Conservation (phyloP, 2,113 vertebrate genomes). For the Stictonetta naevosa region DNA sequence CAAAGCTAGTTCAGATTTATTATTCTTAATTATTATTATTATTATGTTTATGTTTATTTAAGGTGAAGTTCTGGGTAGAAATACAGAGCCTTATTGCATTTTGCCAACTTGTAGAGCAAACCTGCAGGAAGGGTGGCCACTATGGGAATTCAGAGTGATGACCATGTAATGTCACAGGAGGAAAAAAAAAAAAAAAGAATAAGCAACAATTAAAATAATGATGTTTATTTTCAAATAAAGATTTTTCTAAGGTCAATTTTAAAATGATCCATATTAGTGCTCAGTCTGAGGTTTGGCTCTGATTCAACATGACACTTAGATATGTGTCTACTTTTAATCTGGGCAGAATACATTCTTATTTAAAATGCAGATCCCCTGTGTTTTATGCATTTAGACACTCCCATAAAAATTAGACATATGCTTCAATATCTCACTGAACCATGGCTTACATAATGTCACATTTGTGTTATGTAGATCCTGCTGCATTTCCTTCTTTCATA, state of each 20-base stretch:
- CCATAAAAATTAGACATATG: neutral
- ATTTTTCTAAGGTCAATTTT: neutral
- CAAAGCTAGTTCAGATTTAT: slow-evolving; percentile 31
- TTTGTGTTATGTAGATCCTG: neutral
- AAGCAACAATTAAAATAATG: neutral
- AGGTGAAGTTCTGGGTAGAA: slow-evolving; percentile 52
- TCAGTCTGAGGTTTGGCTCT: neutral
- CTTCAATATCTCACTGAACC: neutral
- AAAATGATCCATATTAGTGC: neutral
- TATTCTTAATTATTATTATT: neutral
- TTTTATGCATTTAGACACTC: neutral
- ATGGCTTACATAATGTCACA: neutral
- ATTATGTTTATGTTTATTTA: slow-evolving; percentile 1
- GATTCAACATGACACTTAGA: neutral
- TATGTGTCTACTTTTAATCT: neutral
- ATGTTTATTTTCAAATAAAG: neutral
- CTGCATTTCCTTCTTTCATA: neutral
- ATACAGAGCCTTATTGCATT: neutral
- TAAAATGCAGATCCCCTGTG: neutral
- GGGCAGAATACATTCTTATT: neutral
- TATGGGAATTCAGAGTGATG: neutral
- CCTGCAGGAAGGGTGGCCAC: fast-evolving
- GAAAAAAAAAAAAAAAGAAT: neutral
- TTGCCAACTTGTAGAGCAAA: slow-evolving; percentile 17
- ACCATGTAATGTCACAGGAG: neutral